Percentiles rank a stretch among this genome's conserved stretches.
phyloP scores from a whole-genome alignment of 2,888 invertebrate genomes.

The Platynereis dumerilii region DNA sequence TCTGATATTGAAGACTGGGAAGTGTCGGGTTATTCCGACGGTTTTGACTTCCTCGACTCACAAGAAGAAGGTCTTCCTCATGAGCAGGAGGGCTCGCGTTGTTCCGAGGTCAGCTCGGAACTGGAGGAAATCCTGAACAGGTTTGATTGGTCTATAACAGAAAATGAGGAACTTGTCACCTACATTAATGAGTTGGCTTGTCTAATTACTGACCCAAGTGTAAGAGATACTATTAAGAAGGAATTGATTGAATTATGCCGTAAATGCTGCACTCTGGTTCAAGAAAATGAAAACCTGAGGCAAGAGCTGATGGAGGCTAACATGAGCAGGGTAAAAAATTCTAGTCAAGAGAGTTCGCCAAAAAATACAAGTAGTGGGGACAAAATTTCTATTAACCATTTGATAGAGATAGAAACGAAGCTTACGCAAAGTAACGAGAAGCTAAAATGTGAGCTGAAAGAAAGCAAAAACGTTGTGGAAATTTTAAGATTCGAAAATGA shows the following conservation, averaged over 20 bases:
- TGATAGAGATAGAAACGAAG: background rate
- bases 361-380: background rate
- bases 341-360: background rate
- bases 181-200: background rate
- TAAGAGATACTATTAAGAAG: background rate
- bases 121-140: conserved; percentile 2
- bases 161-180: conserved; percentile 1
- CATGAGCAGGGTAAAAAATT: background rate
- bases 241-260: conserved; percentile 3
- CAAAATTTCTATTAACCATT: background rate
- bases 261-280: background rate
- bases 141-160: conserved; percentile 6
- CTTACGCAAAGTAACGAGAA: background rate
- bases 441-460: conserved; percentile 3
- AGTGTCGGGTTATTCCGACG: background rate
- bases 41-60: background rate
- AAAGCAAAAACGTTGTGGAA: background rate
- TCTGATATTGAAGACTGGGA: background rate
- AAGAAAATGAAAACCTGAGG: background rate
- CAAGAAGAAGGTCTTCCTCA: background rate
- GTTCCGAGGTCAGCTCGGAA: background rate
- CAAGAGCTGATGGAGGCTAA: too few species aligned
- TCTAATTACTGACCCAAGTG: background rate
- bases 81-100: too few species aligned
- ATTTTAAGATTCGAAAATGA: conserved; percentile 6